Evolutionary conservation across 2,113 vertebrate species (phyloP), one percentile per base, ranked within the genome.

Genomic region (Zingel zingel): DNA sequence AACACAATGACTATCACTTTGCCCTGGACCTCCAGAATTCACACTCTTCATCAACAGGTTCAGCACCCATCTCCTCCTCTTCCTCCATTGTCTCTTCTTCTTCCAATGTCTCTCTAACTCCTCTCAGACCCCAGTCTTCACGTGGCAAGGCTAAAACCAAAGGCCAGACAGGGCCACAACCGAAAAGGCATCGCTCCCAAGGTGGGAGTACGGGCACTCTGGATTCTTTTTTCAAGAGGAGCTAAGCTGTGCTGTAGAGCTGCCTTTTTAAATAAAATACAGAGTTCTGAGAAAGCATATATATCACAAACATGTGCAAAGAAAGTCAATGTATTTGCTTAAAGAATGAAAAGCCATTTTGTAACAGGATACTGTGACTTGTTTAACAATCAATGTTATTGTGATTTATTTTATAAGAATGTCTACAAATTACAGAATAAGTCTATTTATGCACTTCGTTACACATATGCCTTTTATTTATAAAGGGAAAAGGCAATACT

Each of bases 1-100:
- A 99, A 91, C 98, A 99, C 75, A 93, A 65, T 5, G 98, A 99
- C 89, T 99, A 97, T 75, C 98, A 99, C 87, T 98, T 98, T 87
- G 98, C 98, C 25, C 61, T 97, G 75, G 97, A 99, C 56, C 93
- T 99, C 54, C 98, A 99, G 74, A 95, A 94, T 16, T 97, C 98
- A 1, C 94, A 99, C 77, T 94, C 95, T 16, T 25, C 95, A 19
- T 74, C 83, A 6, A 18, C 62, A 2, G 11, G 18, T 36, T 67
- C 82, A 65, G 45, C 45, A n/a, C 5, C 43, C n/a, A 10, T 1
- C 65, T 39, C 81, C 5, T 75, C 87, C 33, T 67, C 81, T 19
- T 61, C 76, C 4, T 77, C 88, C 6, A 15, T 7, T 0, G 3
- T 39, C 10, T 33, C 77, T 5, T 50, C 62, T 11, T 67, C 83